phyloP scores from a whole-genome alignment of 2,797 vertebrate genomes.

The Cheirogaleus major region DNA sequence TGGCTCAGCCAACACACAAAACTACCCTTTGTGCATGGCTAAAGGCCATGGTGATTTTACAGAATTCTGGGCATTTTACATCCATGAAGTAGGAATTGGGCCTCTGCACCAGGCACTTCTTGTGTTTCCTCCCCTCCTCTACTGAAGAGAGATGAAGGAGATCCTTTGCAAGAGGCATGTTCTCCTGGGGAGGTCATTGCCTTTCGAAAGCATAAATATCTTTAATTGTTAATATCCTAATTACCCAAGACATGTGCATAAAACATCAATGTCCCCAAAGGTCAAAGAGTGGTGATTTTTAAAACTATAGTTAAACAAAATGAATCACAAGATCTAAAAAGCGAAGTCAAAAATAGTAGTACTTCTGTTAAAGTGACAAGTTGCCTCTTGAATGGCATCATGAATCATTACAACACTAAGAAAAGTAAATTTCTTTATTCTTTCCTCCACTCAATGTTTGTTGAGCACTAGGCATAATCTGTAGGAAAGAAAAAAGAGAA shows the following conservation, averaged over 20 bases:
- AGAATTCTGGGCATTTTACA: not conserved
- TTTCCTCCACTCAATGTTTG: not conserved
- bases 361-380: not conserved
- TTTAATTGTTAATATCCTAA: not conserved
- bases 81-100: not conserved
- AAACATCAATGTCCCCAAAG: not conserved
- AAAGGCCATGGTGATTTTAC: not conserved
- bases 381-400: not conserved
- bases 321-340: not conserved
- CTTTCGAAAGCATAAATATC: not conserved
- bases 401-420: not conserved
- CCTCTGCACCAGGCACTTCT: not conserved
- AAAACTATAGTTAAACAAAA: not conserved
- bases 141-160: not conserved
- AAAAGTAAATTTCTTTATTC: slow-evolving; percentile 15
- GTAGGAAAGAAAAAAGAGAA: not conserved
- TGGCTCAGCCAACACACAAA: not conserved
- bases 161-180: not conserved
- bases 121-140: not conserved
- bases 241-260: not conserved
- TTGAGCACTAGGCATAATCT: not conserved
- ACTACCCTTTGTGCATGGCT: not conserved
- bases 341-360: not conserved
- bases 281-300: not conserved
- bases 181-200: not conserved